Evolutionary conservation across 2,113 vertebrate genomes (phyloP).

Genomic region (Myiozetetes cayanensis): DNA sequence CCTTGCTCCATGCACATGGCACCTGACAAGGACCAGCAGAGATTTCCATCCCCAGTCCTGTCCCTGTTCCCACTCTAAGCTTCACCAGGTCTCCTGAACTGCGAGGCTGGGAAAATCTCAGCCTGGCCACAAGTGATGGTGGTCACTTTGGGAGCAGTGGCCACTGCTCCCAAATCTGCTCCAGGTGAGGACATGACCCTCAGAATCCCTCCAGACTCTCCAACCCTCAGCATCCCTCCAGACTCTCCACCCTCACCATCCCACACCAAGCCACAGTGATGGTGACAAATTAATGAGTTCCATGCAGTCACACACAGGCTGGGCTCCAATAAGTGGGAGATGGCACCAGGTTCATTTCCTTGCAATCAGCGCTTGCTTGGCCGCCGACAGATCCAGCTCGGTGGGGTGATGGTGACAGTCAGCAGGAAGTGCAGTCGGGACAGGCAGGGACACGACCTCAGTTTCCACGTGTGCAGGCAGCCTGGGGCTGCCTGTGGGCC

Average conservation of each 20-base stretch:
- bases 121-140: neutral
- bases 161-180: neutral
- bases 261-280: accelerated
- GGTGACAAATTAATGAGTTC: neutral
- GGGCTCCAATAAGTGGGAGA: neutral
- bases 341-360: neutral
- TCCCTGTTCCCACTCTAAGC: neutral
- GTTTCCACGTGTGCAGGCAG: neutral
- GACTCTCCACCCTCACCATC: accelerated
- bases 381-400: neutral
- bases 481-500: neutral
- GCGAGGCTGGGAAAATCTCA: neutral
- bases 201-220: neutral
- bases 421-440: neutral
- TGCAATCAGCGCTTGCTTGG: neutral
- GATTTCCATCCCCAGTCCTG: neutral
- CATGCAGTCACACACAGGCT: neutral
- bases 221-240: neutral
- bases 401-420: neutral
- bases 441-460: neutral
- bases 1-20: neutral
- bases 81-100: neutral
- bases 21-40: neutral
- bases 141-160: too few relatives aligned
- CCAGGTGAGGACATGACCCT: neutral